These are phyloP conservation scores for Ceyx erithaca DNA, from an alignment of 2,797 vertebrate genomes.

Conservation along the genomic window DNA sequence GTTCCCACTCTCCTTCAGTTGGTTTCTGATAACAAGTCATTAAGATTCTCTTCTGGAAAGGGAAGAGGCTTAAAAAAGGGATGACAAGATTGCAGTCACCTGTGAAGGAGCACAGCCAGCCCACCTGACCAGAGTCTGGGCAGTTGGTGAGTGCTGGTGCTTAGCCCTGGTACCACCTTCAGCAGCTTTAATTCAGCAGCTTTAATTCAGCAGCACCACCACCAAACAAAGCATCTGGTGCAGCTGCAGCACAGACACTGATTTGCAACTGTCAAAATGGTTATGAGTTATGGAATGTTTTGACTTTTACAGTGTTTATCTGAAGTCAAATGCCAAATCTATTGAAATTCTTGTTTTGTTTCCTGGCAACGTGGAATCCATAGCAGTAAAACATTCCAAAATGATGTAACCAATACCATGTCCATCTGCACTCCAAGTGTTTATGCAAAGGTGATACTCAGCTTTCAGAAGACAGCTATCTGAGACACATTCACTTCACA, in stretches of 20 bases:
- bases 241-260: conserved; percentile 63
- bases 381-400: conserved; percentile 69
- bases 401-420: conserved; percentile 46
- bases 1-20: neutral
- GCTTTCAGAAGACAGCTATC: conserved; percentile 33
- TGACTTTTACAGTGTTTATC: conserved; percentile 70
- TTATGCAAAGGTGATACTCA: conserved; percentile 58
- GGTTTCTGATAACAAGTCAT: neutral
- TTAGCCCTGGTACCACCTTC: neutral
- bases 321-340: conserved; percentile 61
- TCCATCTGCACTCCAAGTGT: conserved; percentile 41
- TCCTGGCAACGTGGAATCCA: conserved; percentile 58
- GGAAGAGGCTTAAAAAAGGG: neutral
- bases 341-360: conserved; percentile 67
- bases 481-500: neutral
- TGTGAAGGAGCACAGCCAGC: neutral
- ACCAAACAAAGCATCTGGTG: conserved; percentile 60
- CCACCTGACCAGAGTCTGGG: neutral
- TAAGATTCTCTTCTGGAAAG: neutral
- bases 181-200: conserved; percentile 46
- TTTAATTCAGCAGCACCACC: conserved; percentile 1
- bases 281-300: conserved; percentile 67
- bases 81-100: neutral
- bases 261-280: conserved; percentile 62
- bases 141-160: neutral